A percentile compares a stretch with the other conserved stretches of the same genome.
Conservation (phyloP, 2,113 vertebrate genomes). For the Melozone crissalis region DNA sequence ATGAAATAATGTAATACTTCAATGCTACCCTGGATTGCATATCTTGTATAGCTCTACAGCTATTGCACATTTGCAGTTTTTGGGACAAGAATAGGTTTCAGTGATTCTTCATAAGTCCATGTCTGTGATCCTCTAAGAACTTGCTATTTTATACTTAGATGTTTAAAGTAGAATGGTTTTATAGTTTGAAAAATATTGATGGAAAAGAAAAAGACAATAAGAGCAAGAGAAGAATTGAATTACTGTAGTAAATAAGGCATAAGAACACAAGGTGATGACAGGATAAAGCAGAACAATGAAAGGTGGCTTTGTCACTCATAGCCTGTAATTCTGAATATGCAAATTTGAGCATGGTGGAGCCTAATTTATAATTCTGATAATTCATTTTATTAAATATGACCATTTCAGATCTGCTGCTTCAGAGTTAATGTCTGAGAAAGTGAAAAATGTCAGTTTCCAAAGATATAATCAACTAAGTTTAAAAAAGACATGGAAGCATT, state of each 20-base stretch:
- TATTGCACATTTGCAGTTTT: neutral
- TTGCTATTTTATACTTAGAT: neutral
- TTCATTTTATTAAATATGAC: neutral
- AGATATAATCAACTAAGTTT: neutral
- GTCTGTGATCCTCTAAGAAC: neutral
- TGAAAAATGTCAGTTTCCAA: neutral
- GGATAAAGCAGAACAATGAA: neutral
- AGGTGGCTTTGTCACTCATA: neutral
- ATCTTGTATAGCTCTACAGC: neutral
- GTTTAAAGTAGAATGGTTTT: neutral
- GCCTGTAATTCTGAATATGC: neutral
- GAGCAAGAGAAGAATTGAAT: neutral
- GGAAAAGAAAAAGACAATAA: neutral
- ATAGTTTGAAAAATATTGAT: neutral
- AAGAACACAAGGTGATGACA: neutral
- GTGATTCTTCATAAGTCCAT: rapidly evolving
- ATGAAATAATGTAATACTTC: neutral
- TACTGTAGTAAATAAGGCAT: neutral
- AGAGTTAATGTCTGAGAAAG: neutral
- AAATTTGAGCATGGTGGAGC: neutral
- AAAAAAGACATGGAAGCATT: neutral
- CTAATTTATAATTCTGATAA: neutral
- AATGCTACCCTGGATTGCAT: neutral
- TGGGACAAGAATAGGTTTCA: neutral
- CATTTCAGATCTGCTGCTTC: neutral